These are phyloP conservation scores for Corydoras maculifer DNA, from an alignment of 2,113 vertebrate species.

Conservation along the genomic window DNA sequence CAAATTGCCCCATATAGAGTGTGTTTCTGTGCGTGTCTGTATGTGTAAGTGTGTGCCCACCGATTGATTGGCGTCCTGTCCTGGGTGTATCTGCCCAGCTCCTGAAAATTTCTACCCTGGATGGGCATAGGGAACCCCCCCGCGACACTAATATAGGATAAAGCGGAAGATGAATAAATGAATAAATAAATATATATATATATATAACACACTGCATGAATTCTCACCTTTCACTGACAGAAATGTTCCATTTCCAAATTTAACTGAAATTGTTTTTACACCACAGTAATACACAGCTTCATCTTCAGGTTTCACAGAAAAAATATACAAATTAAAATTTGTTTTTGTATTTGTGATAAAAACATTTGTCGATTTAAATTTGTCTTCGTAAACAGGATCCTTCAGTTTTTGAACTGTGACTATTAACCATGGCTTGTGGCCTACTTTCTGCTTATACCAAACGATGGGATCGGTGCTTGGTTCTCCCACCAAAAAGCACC, in stretches of 20 bases:
- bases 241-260: slow-evolving; percentile 27
- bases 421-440: slow-evolving; percentile 4
- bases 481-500: background rate
- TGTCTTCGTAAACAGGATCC: slow-evolving; percentile 33
- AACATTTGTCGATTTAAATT: slow-evolving; percentile 26
- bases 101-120: too few species aligned
- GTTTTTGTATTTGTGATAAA: background rate
- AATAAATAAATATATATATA: too few species aligned
- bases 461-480: background rate
- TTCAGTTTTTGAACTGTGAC: background rate
- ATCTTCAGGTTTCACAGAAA: slow-evolving; percentile 10
- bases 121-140: too few species aligned
- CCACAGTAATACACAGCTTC: slow-evolving; percentile 29
- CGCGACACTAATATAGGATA: too few species aligned
- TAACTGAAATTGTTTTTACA: background rate
- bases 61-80: too few species aligned
- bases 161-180: too few species aligned
- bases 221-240: slow-evolving; percentile 24
- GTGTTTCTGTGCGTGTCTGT: too few species aligned
- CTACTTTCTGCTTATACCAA: slow-evolving; percentile 30
- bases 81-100: too few species aligned
- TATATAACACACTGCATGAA: background rate
- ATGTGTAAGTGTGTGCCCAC: too few species aligned
- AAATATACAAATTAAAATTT: slow-evolving; percentile 2
- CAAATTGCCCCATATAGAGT: too few species aligned